Percentiles rank a stretch among this genome's conserved stretches.
Evolutionary conservation across 2,888 invertebrate genomes (phyloP).

Genomic region (Andrena haemorrhoa): DNA sequence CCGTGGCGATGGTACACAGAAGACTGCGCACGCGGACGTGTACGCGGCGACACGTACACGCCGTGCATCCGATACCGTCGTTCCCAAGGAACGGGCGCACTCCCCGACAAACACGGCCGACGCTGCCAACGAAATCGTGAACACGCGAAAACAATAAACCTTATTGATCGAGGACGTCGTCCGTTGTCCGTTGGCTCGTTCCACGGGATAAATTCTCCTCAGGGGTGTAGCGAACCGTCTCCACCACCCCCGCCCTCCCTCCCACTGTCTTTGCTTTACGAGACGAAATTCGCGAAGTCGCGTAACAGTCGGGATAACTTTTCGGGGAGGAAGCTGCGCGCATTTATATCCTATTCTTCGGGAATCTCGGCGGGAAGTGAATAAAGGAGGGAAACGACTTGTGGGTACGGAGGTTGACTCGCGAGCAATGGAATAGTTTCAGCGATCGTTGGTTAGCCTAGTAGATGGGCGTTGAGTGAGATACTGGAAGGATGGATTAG

Average conservation of each 20-base stretch:
- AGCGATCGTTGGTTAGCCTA: not conserved
- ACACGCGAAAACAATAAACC: constrained; percentile 60
- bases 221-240: constrained; percentile 26
- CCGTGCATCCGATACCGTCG: constrained; percentile 30
- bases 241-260: not conserved
- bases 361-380: constrained; percentile 11
- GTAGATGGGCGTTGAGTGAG: not conserved
- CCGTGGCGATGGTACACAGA: constrained; percentile 44
- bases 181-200: constrained; percentile 24
- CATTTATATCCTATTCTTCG: constrained; percentile 39
- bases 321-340: constrained; percentile 24
- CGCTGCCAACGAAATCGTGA: constrained; percentile 49
- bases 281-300: constrained; percentile 16
- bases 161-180: constrained; percentile 49
- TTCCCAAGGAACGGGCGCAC: constrained; percentile 39
- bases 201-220: constrained; percentile 17
- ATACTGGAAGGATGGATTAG: not conserved
- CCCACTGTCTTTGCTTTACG: not conserved
- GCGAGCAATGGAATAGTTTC: constrained; percentile 17
- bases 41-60: constrained; percentile 17
- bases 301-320: constrained; percentile 35
- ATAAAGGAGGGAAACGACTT: constrained; percentile 3
- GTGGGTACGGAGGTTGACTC: not conserved
- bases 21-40: constrained; percentile 23
- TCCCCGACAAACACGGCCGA: constrained; percentile 36